Evolutionary conservation across 35 echinoderm and acorn worm genomes (phyloP), one percentile per base, ranked within the genome.

Genomic region (Ophioderma brevispina): DNA sequence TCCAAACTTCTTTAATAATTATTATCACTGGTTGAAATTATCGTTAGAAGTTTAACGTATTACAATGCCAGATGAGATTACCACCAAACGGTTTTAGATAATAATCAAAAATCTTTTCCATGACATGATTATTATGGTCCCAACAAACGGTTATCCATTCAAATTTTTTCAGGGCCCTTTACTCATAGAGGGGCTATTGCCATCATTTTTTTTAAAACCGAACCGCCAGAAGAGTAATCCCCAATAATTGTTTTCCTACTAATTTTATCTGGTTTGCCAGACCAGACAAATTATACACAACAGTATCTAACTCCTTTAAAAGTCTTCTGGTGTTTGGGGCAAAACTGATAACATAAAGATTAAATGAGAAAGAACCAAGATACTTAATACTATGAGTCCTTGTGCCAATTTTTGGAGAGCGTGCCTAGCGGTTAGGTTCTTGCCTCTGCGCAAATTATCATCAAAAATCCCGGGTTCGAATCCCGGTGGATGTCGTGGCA

Each of bases 161-260:
- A 21, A 38, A 13, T 23, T 82, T 82, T 41, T n/a, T n/a, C n/a
- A n/a, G 42, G 80, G 41, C 80, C 80, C 25, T 42, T 82, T 13
- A 41, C n/a, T 38, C 37, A 82, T 41, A 82, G 80, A 78, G 4
- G 64, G 55, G 14, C 78, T 49, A 37, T 55, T 21, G n/a, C n/a
- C 0, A 81, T 25, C 87, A 89, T 89, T 56, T 81, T 81, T 55
- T n/a, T n/a, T n/a, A n/a, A n/a, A n/a, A n/a, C n/a, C n/a, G 59
- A 77, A 41, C 78, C 76, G 14, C 87, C 78, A 81, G 81, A n/a
- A 5, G 0, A 56, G 35, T 49, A 79, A 33, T 89, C 76, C 50
- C 78, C 78, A 2, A 80, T 35, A 33, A 89, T 19, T 40, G 78
- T 77, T 64, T 38, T 79, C 19, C 87, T 46, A 55, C 38, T 43